Conservation (phyloP, 2,113 vertebrate genomes). For the Pongo abelii region DNA sequence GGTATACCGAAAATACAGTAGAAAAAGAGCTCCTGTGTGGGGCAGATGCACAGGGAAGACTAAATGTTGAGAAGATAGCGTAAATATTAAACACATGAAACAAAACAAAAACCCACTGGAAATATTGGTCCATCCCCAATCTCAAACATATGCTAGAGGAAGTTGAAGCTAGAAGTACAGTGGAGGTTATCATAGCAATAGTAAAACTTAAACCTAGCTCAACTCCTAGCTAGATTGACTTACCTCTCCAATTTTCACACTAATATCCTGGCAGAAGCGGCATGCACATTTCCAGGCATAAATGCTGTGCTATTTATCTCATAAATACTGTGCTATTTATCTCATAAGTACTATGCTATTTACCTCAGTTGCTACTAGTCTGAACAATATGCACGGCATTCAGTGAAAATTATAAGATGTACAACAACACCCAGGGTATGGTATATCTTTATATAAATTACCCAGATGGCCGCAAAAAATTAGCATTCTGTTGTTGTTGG, state of each 20-base stretch:
- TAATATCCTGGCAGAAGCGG: neutral
- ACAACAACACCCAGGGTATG: neutral
- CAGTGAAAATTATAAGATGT: neutral
- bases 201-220: neutral
- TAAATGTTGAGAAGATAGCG: neutral
- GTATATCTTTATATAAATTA: neutral
- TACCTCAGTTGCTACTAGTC: neutral
- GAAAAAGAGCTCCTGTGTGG: neutral
- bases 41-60: neutral
- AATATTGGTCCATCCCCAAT: neutral
- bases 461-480: neutral
- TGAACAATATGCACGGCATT: neutral
- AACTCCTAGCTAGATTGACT: neutral
- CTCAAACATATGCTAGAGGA: neutral
- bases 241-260: neutral
- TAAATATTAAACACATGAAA: neutral
- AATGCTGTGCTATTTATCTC: neutral
- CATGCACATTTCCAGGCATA: neutral
- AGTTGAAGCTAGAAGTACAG: neutral
- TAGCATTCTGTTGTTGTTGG: neutral
- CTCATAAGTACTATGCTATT: neutral
- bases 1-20: neutral
- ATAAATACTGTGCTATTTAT: neutral
- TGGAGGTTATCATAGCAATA: neutral
- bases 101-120: neutral